Evolutionary conservation across 1,140 invertebrate species (phyloP), one percentile per base, ranked within the genome.

Genomic region (Apis cerana): DNA sequence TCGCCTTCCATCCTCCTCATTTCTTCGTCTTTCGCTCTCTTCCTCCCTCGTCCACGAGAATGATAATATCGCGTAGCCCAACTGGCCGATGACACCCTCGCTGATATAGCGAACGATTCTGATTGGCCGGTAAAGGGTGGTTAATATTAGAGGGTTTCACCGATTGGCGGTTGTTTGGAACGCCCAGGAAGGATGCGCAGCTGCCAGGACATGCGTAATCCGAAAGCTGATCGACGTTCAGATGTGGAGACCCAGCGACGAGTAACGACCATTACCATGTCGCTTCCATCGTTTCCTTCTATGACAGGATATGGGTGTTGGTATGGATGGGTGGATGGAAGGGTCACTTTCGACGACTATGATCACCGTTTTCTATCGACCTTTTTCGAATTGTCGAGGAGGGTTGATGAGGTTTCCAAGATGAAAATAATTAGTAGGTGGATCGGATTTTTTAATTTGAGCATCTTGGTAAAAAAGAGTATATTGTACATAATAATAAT

Each of bases 141-240:
- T 79, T 81, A 48, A 87, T 89, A 89, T 89, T 82, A 89, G 83
- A 83, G 88, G 61, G 83, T 88, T 80, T 80, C 83, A 58, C 80
- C 87, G 87, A 88, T 84, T 89, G 89, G 90, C 74, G 82, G 84
- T 58, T 61, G 75, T 76, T 76, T 75, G 91, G 87, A 91, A 92
- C 93, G 93, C 93, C 93, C 93, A 93, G 93, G 93, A 94, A 94
- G 93, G 93, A 94, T 94, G 93, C 92, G 92, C 93, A 89, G 91
- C 90, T 92, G 92, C 90, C 88, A 90, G 91, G 92, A 93, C 92
- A 91, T 93, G 92, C 92, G 92, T 93, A 93, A 93, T 92, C 90
- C 90, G 88, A 88, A 86, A 78, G 72, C 62, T 88, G 87, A 89
- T 89, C 87, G 88, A 89, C 88, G 82, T 83, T 76, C 70, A 56